Evolutionary conservation across 1,140 invertebrate species (phyloP), one percentile per base, ranked within the genome.

Genomic region (Conopomorpha cramerella): DNA sequence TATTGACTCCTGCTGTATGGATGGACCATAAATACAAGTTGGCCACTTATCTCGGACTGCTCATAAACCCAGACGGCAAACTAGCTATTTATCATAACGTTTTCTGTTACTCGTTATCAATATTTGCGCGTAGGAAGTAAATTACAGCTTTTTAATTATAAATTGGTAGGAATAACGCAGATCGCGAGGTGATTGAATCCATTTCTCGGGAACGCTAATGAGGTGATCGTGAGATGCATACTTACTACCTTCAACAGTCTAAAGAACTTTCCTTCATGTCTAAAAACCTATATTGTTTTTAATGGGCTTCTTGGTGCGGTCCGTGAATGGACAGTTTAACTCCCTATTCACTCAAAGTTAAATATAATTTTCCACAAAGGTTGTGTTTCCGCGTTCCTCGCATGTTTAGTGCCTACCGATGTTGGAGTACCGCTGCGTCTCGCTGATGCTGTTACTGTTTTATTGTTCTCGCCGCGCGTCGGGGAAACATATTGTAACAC

Each of bases 1-100:
- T 52, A 64, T 56, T 62, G 52, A 57, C 48, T 55, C 48, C 52
- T 55, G 46, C 47, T 48, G 49, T 54, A 54, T 43, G 43, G 46
- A 46, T 44, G 42, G 46, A 46, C 41, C 50, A 53, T 60, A 64
- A 56, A 61, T 63, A 53, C 37, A 51, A 50, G 45, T 35, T 34
- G 25, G 23, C 33, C 13, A 12, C 49, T 51, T 35, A 34, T n/a
- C 26, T 34, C 8, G 8, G 19, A 23, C 19, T 23, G 19, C 19
- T 23, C 10, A 23, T 10, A 23, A 10, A 23, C 19, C 19, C 4
- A 10, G 19, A 23, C 19, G 19, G 4, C 19, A 6, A 23, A 23
- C 19, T 4, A 6, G 10, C 19, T 23, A 23, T 23, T 23, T 23
- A 23, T 23, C 19, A 23, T 23, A 10, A 10, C 4, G 4, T n/a